phyloP scores from a whole-genome alignment of 1,140 invertebrate species.

The Panagrolaimus sp. region DNA sequence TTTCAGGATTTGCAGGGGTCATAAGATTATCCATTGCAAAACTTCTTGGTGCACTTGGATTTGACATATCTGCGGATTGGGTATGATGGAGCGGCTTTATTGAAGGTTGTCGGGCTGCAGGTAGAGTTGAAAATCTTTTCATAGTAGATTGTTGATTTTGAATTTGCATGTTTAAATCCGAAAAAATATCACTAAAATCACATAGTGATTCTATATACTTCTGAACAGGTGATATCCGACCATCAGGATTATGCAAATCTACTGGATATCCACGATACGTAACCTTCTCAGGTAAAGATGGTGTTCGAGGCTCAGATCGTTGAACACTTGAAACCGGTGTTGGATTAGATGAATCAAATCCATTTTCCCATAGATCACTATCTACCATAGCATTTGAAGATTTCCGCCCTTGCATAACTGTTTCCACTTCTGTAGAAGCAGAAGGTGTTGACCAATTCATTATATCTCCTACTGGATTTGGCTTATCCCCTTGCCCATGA shows the following conservation, averaged over 20 bases:
- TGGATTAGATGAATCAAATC: not conserved
- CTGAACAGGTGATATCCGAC: not conserved
- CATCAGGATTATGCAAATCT: too few species aligned
- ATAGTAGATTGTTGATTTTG: not conserved
- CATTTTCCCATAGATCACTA: slow-evolving; percentile 1
- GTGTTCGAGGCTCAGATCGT: not conserved
- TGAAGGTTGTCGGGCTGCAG: not conserved
- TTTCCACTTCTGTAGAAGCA: not conserved
- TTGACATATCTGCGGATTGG: not conserved
- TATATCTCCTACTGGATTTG: not conserved
- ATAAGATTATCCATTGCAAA: not conserved
- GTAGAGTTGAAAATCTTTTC: not conserved
- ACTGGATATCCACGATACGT: not conserved
- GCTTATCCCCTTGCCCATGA: too few species aligned
- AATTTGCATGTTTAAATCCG: slow-evolving; percentile 2
- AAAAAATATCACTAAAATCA: slow-evolving; percentile 3
- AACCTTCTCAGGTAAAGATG: not conserved
- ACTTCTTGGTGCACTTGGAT: not conserved
- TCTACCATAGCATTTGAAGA: not conserved
- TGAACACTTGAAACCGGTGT: not conserved
- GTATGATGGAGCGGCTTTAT: not conserved
- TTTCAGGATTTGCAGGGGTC: not conserved
- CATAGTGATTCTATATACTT: slow-evolving; percentile 3
- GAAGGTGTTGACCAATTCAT: slow-evolving; percentile 11
- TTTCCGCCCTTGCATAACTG: not conserved